Base-by-base conservation (phyloP, 2,113 vertebrate genomes). In the Nothobranchius kuhntae region DNA sequence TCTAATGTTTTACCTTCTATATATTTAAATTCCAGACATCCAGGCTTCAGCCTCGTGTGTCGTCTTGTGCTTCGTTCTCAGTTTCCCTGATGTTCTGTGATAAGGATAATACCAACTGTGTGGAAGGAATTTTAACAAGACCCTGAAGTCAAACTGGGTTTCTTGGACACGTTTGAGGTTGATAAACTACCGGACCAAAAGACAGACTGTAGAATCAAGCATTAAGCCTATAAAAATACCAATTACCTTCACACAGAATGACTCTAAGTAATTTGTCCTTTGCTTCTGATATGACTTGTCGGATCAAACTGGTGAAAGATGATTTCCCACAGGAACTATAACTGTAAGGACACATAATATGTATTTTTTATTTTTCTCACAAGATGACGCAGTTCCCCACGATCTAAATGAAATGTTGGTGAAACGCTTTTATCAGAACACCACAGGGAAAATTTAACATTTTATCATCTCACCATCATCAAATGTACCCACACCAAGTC, bases 71-170 rank as follows among this genome's bases (percentile, higher is more conserved):
- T 57, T 62, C 46, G 13, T 42, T 30, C 46, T 26, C 35, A 51
- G 2, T 51, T 11, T 38, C 7, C 9, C 7, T 44, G 14, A 2
- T 17, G 30, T 44, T 40, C 55, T 61, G 13, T 4, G 4, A 21
- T 53, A 9, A 48, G 58, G 17, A 58, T 50, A 46, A 65, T n/a
- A 44, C 10, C 21, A 53, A 42, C 53, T 15, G 30, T 3, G 48
- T 50, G 30, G 47, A 9, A 26, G 51, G 21, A 50, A 48, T 47
- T n/a, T 12, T 55, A 50, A 50, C 46, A 11, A 45, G n/a, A 57
- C 61, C 26, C 14, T 53, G 35, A 59, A 62, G 47, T 71, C 21
- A 42, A 70, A 67, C 36, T 56, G 7, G 2, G 36, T 11, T 61
- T 17, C n/a, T 26, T 53, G 30, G 26, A 53, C 45, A 64, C 24